Evolutionary conservation across 2,797 vertebrate species (phyloP).

Genomic region (Neomorphus geoffroyi): DNA sequence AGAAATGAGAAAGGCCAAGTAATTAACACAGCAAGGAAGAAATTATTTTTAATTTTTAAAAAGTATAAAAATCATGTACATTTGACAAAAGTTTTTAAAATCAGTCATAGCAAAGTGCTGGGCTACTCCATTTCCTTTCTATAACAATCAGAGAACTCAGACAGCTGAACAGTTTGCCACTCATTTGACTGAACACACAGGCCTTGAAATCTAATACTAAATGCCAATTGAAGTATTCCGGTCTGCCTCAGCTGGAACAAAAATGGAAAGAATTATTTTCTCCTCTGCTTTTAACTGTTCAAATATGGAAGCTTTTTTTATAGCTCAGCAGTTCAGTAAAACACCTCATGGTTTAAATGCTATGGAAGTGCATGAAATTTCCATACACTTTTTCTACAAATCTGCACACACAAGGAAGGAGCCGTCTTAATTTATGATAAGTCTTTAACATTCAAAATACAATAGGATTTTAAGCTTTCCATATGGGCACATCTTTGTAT

Average conservation of each 20-base stretch:
- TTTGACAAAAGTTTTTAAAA: constrained; percentile 6
- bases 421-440: constrained; percentile 15
- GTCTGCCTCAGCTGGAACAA: neutral
- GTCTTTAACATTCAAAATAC: constrained; percentile 34
- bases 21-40: neutral
- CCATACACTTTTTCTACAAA: neutral
- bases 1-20: neutral
- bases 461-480: neutral
- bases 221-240: neutral
- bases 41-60: neutral
- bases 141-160: neutral
- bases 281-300: neutral
- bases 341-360: neutral
- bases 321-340: neutral
- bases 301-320: neutral
- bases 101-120: neutral
- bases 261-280: neutral
- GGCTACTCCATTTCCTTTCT: neutral
- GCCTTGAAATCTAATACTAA: neutral
- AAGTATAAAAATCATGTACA: constrained; percentile 46
- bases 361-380: neutral
- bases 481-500: neutral
- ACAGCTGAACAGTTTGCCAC: neutral
- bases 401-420: neutral
- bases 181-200: neutral